Conservation (phyloP, 2,113 vertebrate species). For the Crotophaga sulcirostris region DNA sequence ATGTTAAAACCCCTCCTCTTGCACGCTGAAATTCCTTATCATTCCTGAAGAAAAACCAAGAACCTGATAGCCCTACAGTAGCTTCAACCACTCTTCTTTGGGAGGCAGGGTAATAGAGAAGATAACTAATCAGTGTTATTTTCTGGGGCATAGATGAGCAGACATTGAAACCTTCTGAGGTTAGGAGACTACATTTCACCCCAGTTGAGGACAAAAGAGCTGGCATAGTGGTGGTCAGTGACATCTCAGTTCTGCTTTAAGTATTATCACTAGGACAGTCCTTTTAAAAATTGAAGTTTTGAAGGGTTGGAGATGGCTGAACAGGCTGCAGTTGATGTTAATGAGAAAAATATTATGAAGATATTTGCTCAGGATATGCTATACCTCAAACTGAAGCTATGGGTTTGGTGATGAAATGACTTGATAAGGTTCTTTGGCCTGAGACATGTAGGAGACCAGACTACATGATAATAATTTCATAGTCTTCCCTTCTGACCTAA, state of each 20-base stretch:
- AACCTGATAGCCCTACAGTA: not conserved
- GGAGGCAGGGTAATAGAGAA: not conserved
- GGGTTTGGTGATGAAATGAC: not conserved
- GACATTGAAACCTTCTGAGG: not conserved
- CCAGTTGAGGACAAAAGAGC: not conserved
- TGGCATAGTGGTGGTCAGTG: not conserved
- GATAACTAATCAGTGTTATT: not conserved
- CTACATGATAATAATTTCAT: not conserved
- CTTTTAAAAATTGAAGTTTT: not conserved
- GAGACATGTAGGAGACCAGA: not conserved
- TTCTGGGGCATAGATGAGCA: not conserved
- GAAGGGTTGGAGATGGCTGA: not conserved
- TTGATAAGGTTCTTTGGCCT: not conserved
- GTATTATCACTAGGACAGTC: not conserved
- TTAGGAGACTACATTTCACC: not conserved
- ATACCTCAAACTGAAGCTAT: not conserved
- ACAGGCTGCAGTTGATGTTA: not conserved
- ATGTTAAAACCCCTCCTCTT: not conserved
- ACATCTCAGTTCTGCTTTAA: not conserved
- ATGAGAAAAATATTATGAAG: not conserved
- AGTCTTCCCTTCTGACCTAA: not conserved
- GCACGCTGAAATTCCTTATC: not conserved
- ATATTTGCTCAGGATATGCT: not conserved
- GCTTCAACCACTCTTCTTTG: not conserved
- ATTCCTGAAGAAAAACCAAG: not conserved